Evolutionary conservation across 1,140 invertebrate species (phyloP).

Genomic region (Oreohelix idahoensis): DNA sequence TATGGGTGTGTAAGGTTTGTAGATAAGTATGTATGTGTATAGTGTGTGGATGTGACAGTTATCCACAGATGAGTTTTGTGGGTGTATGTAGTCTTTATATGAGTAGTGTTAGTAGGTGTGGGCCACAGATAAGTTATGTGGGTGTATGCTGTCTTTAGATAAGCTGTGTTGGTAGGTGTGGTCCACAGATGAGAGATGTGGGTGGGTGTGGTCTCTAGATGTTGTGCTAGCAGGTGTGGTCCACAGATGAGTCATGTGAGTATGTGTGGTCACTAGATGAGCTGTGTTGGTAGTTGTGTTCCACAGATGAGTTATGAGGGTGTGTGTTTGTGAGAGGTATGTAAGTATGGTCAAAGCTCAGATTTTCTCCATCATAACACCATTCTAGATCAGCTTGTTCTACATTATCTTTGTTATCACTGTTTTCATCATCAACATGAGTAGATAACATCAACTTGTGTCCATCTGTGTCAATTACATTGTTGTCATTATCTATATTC

Average conservation of each 20-base stretch:
- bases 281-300: background rate
- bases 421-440: slow-evolving; percentile 43
- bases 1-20: background rate
- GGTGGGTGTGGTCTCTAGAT: background rate
- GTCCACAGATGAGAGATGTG: background rate
- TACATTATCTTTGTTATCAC: slow-evolving; percentile 37
- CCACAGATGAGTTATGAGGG: background rate
- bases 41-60: background rate
- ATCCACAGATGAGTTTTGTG: background rate
- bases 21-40: background rate
- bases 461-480: background rate
- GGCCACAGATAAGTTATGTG: background rate
- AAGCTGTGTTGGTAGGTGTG: background rate
- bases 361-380: background rate
- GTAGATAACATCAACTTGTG: background rate
- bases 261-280: background rate
- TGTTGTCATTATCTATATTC: slow-evolving; percentile 35
- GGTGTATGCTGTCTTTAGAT: background rate
- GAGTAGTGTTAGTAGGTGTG: background rate
- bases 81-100: background rate
- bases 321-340: background rate
- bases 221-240: background rate
- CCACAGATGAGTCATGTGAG: background rate
- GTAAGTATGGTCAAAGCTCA: background rate
- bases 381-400: background rate